Conservation (phyloP, 2,113 vertebrate genomes). For the Chrysochloris asiatica region DNA sequence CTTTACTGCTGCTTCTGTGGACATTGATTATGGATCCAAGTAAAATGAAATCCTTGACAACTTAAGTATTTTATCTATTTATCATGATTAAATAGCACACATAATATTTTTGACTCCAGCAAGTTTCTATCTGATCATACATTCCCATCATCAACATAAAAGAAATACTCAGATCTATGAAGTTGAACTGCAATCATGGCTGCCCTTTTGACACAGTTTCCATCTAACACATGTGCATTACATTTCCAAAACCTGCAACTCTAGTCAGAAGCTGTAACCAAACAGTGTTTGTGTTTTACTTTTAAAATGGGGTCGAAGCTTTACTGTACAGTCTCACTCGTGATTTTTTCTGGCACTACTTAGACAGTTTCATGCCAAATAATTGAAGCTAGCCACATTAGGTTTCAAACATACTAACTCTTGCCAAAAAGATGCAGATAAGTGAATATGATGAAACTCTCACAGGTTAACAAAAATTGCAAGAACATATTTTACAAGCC, state of each 20-base stretch:
- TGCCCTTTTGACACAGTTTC: not conserved
- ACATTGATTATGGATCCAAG: not conserved
- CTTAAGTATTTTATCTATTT: not conserved
- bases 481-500: not conserved
- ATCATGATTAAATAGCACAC: not conserved
- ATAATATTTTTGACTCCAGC: not conserved
- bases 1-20: not conserved
- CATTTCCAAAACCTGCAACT: not conserved
- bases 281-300: not conserved
- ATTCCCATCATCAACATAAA: not conserved
- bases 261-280: not conserved
- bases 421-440: slow-evolving; percentile 51
- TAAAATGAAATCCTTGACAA: not conserved
- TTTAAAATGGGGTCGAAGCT: not conserved
- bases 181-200: not conserved
- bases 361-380: slow-evolving; percentile 25
- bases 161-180: not conserved
- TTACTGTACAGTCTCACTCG: slow-evolving; percentile 45
- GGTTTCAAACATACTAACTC: slow-evolving; percentile 21
- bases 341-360: slow-evolving; percentile 43
- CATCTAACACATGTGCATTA: not conserved
- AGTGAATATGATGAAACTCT: slow-evolving; percentile 16
- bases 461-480: not conserved
- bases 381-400: slow-evolving; percentile 25
- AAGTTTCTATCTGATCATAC: not conserved